Percentiles rank a stretch among this genome's conserved stretches.
Conservation (phyloP, 2,113 vertebrate genomes). For the Embiotoca jacksoni region DNA sequence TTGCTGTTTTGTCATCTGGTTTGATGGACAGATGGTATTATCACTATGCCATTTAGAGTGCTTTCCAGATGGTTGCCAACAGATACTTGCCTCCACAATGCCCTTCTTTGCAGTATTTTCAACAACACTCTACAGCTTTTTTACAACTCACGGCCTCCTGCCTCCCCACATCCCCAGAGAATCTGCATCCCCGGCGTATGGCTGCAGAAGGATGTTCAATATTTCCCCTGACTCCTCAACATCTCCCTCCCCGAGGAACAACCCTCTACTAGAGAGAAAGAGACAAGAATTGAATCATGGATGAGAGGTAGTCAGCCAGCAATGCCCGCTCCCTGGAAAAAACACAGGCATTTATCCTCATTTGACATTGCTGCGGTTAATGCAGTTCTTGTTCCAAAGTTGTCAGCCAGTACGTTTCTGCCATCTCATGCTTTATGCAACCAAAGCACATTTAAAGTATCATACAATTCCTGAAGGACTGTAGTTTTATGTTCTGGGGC, state of each 20-base stretch:
- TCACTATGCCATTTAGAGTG: slow-evolving; percentile 41
- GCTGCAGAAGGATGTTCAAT: slow-evolving; percentile 59
- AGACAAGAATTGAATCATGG: slow-evolving; percentile 62
- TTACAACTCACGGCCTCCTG: slow-evolving; percentile 27
- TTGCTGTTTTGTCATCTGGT: slow-evolving; percentile 28
- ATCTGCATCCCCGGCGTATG: slow-evolving; percentile 28
- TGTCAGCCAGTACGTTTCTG: slow-evolving; percentile 31
- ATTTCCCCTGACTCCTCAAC: slow-evolving; percentile 64
- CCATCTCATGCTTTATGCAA: slow-evolving; percentile 47
- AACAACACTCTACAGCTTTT: slow-evolving; percentile 34
- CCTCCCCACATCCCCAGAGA: slow-evolving; percentile 37
- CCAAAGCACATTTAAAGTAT: slow-evolving; percentile 32
- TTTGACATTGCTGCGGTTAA: slow-evolving; percentile 65
- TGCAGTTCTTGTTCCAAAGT: slow-evolving; percentile 49
- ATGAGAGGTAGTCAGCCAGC: slow-evolving; percentile 58
- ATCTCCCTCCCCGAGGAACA: slow-evolving; percentile 32
- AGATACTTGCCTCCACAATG: slow-evolving; percentile 30
- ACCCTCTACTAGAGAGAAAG: slow-evolving; percentile 28
- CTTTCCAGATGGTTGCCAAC: slow-evolving; percentile 61
- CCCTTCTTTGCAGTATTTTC: slow-evolving; percentile 29
- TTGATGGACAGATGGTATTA: slow-evolving; percentile 57
- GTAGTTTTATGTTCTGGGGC: neutral
- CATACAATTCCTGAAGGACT: slow-evolving; percentile 8
- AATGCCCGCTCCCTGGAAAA: slow-evolving; percentile 40
- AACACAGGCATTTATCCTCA: slow-evolving; percentile 59